Evolutionary conservation across 2,888 invertebrate species (phyloP), one percentile per base, ranked within the genome.

Genomic region (Malthinus flaveolus): DNA sequence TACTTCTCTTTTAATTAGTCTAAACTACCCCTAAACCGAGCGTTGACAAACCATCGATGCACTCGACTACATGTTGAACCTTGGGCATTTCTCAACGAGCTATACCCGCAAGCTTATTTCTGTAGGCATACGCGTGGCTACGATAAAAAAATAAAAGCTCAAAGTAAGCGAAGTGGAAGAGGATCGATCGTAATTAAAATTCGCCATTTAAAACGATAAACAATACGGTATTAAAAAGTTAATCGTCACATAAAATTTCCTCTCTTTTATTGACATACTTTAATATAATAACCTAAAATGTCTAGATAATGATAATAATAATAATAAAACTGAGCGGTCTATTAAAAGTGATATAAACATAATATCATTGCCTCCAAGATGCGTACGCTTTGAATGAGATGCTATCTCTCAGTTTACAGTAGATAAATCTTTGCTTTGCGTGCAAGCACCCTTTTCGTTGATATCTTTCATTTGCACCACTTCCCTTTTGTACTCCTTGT

Each of bases 361-460:
- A 54, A 54, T 52, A 49, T 39, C 42, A 54, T 49, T 54, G 53
- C 48, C 53, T 36, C 52, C 37, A 33, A 33, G 35, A 48, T 59
- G 47, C 53, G 53, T 59, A 59, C 59, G 45, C 62, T 46, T 62
- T 59, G 52, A 63, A 65, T 52, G 61, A 66, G 66, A 66, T 66
- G 58, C 51, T 55, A 65, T 66, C 66, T 65, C 59, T 55, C 58
- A 61, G 59, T 66, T 66, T 60, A 61, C 65, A 66, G 65, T 66
- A 66, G 65, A 66, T 66, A 66, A 66, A 66, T 66, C 66, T 66
- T 65, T 62, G 56, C 51, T 59, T 66, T 64, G 66, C 66, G 65
- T 66, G 66, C 58, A 49, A 57, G 49, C 56, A 56, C 49, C 61
- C 53, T 47, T 55, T 54, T 57, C 62, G 59, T 56, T 64, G 64